phyloP scores from a whole-genome alignment of 2,113 vertebrate genomes.

The Dicerorhinus sumatrensis region DNA sequence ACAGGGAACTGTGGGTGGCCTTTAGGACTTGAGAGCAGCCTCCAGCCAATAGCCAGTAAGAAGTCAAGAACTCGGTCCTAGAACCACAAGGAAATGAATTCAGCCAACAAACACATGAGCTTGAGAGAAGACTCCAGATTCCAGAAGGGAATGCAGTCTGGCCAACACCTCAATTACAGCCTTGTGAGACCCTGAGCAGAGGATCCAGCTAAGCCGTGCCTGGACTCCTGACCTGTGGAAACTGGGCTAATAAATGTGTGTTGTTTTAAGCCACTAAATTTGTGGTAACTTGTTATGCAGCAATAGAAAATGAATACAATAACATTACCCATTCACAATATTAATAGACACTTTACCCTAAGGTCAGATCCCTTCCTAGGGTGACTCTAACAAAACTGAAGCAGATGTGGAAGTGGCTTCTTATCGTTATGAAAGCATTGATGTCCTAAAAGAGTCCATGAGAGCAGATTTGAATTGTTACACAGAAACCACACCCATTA shows the following conservation, averaged over 20 bases:
- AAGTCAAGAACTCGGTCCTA: neutral
- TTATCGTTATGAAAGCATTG: slow-evolving; percentile 95
- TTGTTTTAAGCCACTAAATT: neutral
- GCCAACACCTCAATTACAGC: neutral
- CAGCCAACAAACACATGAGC: neutral
- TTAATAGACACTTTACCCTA: slow-evolving; percentile 94
- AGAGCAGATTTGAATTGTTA: slow-evolving; percentile 93
- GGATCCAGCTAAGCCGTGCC: neutral
- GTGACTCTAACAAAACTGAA: slow-evolving; percentile 94
- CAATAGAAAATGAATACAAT: neutral
- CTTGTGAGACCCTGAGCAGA: neutral
- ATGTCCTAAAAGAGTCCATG: slow-evolving; percentile 93
- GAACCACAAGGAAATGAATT: neutral
- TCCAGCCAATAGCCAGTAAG: neutral
- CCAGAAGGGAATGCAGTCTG: neutral
- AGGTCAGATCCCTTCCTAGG: neutral
- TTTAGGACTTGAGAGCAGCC: neutral
- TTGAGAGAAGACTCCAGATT: neutral
- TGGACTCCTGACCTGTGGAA: neutral
- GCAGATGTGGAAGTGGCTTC: slow-evolving; percentile 95
- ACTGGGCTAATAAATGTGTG: neutral
- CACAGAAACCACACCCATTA: slow-evolving; percentile 90
- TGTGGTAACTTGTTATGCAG: neutral
- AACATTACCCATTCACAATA: slow-evolving; percentile 91
- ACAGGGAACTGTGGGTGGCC: neutral